Conservation (phyloP, 2,797 vertebrate genomes). For the Amblyraja radiata region DNA sequence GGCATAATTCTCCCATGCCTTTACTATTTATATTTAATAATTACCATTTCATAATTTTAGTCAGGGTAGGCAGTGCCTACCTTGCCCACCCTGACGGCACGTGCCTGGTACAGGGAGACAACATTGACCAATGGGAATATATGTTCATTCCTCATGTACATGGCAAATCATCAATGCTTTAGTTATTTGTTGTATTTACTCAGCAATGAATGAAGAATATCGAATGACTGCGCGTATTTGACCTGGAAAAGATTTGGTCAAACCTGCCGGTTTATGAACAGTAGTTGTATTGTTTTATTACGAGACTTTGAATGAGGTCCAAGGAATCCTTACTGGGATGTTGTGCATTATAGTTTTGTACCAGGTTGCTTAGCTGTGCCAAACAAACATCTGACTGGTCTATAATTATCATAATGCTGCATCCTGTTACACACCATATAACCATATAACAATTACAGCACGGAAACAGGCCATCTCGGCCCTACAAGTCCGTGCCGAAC, state of each 20-base stretch:
- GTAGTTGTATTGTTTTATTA: background rate
- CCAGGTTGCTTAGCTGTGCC: conserved; percentile 28
- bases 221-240: background rate
- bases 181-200: background rate
- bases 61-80: too few species aligned
- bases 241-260: background rate
- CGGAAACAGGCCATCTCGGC: too few species aligned
- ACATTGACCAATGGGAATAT: background rate
- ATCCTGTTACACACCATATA: background rate
- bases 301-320: background rate
- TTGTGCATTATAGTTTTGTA: too few species aligned
- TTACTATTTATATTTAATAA: too few species aligned
- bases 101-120: too few species aligned
- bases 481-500: too few species aligned
- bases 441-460: too few species aligned
- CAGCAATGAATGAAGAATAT: background rate
- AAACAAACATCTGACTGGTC: background rate
- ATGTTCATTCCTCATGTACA: background rate
- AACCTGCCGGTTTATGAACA: background rate
- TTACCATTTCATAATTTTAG: too few species aligned
- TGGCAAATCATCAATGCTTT: background rate
- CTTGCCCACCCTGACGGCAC: too few species aligned
- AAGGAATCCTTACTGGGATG: background rate
- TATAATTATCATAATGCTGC: conserved; percentile 12
- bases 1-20: too few species aligned